Conservation (phyloP, 2,888 invertebrate species). For the Drosophila paranaensis region DNA sequence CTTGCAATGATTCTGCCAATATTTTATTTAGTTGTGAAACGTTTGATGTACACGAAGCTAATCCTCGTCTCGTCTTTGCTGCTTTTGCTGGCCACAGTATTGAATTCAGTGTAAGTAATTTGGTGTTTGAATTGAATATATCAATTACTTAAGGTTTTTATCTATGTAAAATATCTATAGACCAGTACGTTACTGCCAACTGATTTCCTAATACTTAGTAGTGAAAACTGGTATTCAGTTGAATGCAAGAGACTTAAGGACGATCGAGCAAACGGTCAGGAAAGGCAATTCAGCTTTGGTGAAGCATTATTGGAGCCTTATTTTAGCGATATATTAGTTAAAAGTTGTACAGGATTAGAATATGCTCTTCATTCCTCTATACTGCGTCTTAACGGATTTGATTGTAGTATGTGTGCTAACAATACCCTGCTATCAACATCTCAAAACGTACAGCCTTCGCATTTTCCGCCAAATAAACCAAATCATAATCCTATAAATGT, state of each 20-base stretch:
- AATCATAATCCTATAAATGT: constrained; percentile 71
- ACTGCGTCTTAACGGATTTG: constrained; percentile 86
- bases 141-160: background rate
- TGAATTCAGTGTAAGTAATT: constrained; percentile 86
- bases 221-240: constrained; percentile 88
- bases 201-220: constrained; percentile 86
- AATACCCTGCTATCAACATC: constrained; percentile 14
- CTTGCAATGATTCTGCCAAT: constrained; percentile 84
- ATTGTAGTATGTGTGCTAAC: constrained; percentile 85
- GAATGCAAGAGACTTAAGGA: constrained; percentile 87
- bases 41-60: constrained; percentile 86
- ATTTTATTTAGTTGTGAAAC: constrained; percentile 89
- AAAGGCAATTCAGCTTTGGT: constrained; percentile 87
- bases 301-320: constrained; percentile 88
- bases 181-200: constrained; percentile 86
- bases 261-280: constrained; percentile 85
- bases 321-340: constrained; percentile 86
- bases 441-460: constrained; percentile 33
- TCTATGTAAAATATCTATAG: constrained; percentile 68
- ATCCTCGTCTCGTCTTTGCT: constrained; percentile 86
- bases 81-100: constrained; percentile 88
- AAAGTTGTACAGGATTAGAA: constrained; percentile 82
- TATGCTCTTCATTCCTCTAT: constrained; percentile 87
- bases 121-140: background rate
- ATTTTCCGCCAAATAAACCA: constrained; percentile 11